A percentile compares a stretch with the other conserved stretches of the same genome.
phyloP scores from a whole-genome alignment of 2,113 vertebrate species.

The Polypterus bichir region DNA sequence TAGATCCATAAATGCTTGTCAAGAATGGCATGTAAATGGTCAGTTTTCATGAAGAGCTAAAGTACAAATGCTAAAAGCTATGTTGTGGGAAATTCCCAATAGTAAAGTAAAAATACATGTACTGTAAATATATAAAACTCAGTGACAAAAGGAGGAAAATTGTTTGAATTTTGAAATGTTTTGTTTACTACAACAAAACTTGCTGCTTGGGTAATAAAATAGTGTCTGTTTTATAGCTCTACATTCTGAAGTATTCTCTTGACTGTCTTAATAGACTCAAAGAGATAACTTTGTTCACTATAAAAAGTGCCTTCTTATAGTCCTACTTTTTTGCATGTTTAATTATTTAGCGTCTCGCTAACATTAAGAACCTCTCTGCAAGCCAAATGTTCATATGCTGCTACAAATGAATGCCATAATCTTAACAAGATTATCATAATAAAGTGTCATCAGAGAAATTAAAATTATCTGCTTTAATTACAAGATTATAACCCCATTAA shows the following conservation, averaged over 20 bases:
- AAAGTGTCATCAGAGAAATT: slow-evolving; percentile 52
- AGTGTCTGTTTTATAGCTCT: not conserved
- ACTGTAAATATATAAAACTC: too few species aligned
- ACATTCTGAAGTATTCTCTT: slow-evolving; percentile 7
- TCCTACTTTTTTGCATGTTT: slow-evolving; percentile 23
- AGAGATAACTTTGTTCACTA: slow-evolving; percentile 31
- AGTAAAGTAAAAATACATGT: too few species aligned
- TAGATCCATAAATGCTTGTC: too few species aligned
- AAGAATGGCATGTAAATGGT: too few species aligned
- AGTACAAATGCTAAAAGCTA: too few species aligned
- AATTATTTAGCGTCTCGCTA: slow-evolving; percentile 41
- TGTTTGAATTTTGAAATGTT: too few species aligned
- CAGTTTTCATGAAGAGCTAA: too few species aligned
- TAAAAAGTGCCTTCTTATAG: slow-evolving; percentile 25
- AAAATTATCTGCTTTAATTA: slow-evolving; percentile 59
- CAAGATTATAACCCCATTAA: slow-evolving; percentile 61
- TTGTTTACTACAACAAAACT: too few species aligned
- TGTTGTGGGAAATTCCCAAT: too few species aligned
- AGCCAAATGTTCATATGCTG: slow-evolving; percentile 32
- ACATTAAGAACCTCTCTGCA: slow-evolving; percentile 27
- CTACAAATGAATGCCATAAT: slow-evolving; percentile 44
- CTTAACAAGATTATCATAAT: slow-evolving; percentile 57
- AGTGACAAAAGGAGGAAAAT: too few species aligned
- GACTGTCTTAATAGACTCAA: slow-evolving; percentile 29
- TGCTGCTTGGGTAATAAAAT: too few species aligned